phyloP scores from a whole-genome alignment of 1,140 invertebrate species.

The Drosophila baimaii region DNA sequence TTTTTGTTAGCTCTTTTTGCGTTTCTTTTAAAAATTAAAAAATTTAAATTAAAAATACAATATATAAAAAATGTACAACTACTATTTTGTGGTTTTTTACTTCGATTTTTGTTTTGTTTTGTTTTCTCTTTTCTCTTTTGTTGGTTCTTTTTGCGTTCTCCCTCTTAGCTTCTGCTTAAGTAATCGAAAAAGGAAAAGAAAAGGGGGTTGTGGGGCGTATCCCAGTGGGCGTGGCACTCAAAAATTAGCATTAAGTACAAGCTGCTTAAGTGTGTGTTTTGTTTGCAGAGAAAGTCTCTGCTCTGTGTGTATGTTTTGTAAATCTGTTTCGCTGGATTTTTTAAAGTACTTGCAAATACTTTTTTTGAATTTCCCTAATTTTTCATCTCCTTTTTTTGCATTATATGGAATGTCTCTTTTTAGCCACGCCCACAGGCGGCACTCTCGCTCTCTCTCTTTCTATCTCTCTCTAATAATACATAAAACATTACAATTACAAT shows the following conservation, averaged over 20 bases:
- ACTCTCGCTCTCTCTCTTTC: slow-evolving; percentile 9
- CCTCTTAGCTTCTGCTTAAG: slow-evolving; percentile 50
- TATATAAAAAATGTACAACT: slow-evolving; percentile 79
- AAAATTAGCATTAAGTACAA: slow-evolving; percentile 74
- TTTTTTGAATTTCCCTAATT: slow-evolving; percentile 47
- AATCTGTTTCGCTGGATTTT: slow-evolving; percentile 11
- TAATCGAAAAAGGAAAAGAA: slow-evolving; percentile 67
- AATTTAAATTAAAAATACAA: slow-evolving; percentile 75
- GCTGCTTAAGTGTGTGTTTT: slow-evolving; percentile 62
- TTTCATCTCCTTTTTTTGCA: slow-evolving; percentile 9
- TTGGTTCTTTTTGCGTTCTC: slow-evolving; percentile 68
- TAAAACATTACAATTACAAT: slow-evolving; percentile 43
- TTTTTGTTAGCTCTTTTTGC: slow-evolving; percentile 55
- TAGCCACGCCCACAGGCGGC: slow-evolving; percentile 60
- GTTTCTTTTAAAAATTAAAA: slow-evolving; percentile 71
- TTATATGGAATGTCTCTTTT: slow-evolving; percentile 67
- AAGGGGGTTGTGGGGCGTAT: slow-evolving; percentile 42
- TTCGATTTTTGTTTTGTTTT: slow-evolving; percentile 48
- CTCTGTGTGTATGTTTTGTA: slow-evolving; percentile 25
- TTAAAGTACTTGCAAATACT: slow-evolving; percentile 67
- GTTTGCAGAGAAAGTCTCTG: neutral
- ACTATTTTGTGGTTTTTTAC: slow-evolving; percentile 63
- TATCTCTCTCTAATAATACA: slow-evolving; percentile 34
- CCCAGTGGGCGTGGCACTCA: slow-evolving; percentile 61
- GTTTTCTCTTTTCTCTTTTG: slow-evolving; percentile 39